phyloP scores from a whole-genome alignment of 1,140 invertebrate genomes.

The Cherax quadricarinatus region DNA sequence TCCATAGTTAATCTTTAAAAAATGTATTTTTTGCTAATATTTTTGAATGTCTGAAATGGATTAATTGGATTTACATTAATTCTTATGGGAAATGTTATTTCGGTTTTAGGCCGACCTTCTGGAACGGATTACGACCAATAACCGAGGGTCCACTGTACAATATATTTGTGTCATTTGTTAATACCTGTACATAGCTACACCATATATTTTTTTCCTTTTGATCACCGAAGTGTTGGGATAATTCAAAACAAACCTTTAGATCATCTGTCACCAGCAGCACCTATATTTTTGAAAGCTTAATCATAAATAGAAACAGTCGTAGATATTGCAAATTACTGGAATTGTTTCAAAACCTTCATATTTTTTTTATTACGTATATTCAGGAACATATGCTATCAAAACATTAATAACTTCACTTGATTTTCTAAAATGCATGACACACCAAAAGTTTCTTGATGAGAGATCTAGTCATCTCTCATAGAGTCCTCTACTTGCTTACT shows the following conservation, averaged over 20 bases:
- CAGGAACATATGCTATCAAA: background rate
- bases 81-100: too few relatives aligned
- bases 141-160: too few relatives aligned
- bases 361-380: background rate
- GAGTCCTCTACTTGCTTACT: background rate
- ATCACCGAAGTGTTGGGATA: background rate
- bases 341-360: background rate
- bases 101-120: too few relatives aligned
- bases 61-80: too few relatives aligned
- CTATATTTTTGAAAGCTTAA: background rate
- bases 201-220: background rate
- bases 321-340: background rate
- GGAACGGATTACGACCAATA: too few relatives aligned
- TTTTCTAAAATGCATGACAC: background rate
- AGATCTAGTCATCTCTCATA: background rate
- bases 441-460: background rate
- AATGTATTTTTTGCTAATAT: too few relatives aligned
- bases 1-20: too few relatives aligned
- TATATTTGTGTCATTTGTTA: background rate
- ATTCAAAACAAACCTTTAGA: background rate
- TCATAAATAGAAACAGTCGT: background rate
- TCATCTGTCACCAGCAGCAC: background rate
- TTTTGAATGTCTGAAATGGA: too few relatives aligned
- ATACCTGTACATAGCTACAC: constrained; percentile 9
- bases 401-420: constrained; percentile 4